Conservation (phyloP, 23 tunicate genomes). For the Halocynthia aurantium region DNA sequence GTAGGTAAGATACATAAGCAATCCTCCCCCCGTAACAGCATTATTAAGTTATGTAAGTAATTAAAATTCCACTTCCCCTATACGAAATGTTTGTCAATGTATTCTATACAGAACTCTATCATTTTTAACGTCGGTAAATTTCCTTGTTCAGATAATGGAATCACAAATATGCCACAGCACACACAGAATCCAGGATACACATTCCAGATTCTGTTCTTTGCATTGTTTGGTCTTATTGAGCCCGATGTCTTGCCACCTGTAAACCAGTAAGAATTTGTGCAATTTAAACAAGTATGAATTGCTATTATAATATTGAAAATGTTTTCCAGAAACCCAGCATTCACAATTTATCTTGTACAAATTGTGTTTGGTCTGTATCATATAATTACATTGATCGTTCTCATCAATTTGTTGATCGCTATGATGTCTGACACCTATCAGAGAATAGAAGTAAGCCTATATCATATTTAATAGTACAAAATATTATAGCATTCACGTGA, state of each 20-base stretch:
- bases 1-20: constrained; percentile 50
- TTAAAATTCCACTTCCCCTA: not conserved
- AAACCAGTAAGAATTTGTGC: constrained; percentile 11
- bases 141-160: constrained; percentile 19
- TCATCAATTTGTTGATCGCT: constrained; percentile 89
- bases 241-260: constrained; percentile 87
- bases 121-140: not conserved
- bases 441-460: constrained; percentile 58
- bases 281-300: not conserved
- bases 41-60: not conserved
- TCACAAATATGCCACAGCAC: constrained; percentile 1
- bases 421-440: constrained; percentile 98
- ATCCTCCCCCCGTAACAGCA: not conserved
- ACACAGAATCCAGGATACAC: constrained; percentile 64
- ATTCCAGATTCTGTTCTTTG: constrained; percentile 86
- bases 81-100: too few relatives aligned
- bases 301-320: too few relatives aligned
- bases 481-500: too few relatives aligned
- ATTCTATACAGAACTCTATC: not conserved
- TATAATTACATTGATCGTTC: constrained; percentile 75
- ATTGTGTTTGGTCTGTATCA: constrained; percentile 83
- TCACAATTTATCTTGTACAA: constrained; percentile 71
- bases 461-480: not conserved
- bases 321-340: constrained; percentile 30
- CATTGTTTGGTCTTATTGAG: constrained; percentile 83